Base-by-base conservation (phyloP, 1,140 invertebrate species). In the Neodiprion fabricii region DNA sequence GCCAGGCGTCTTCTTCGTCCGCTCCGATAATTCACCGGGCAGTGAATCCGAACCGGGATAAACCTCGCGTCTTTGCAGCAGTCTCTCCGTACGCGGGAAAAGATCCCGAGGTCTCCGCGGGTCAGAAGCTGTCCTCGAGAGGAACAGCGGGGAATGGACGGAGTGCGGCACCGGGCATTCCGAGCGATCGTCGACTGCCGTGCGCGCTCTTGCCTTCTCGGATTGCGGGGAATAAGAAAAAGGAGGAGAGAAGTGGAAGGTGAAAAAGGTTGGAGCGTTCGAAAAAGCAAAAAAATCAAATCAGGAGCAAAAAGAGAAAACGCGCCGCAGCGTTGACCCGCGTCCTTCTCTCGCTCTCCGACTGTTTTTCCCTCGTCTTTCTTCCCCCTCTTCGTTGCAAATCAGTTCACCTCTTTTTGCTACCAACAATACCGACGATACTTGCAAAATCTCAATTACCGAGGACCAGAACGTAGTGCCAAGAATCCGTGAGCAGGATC, bases 51-150 rank as follows among this genome's bases (percentile, higher is more conserved):
- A 17, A 61, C 11, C 53, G 53, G n/a, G n/a, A 61, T 61, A 61
- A 14, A 9, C 53, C n/a, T 61, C 53, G 53, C n/a, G 53, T 4
- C 53, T 61, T 17, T 61, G 53, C 53, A 40, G 28, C 28, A 40
- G 53, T 1, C 11, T 17, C 11, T 61, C 53, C 9, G 53, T 61
- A 61, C n/a, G 53, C 53, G 53, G 53, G 53, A 61, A 9, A 61
- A 9, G 53, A 61, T 61, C 53, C 53, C 53, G 53, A 61, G 53
- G 53, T 61, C 53, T 61, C 53, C 53, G n/a, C 48, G 79, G 80
- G 77, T 80, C 80, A 79, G 76, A 78, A 80, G 79, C 79, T 74
- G 78, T 81, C 75, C 77, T 48, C 61, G 11, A 48, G 49, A 48
- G 23, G 48, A 11, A 71, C 48, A 71, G 48, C 28, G 48, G 48